Conservation (phyloP, 2,888 invertebrate genomes). For the Dicyrtomina minuta region DNA sequence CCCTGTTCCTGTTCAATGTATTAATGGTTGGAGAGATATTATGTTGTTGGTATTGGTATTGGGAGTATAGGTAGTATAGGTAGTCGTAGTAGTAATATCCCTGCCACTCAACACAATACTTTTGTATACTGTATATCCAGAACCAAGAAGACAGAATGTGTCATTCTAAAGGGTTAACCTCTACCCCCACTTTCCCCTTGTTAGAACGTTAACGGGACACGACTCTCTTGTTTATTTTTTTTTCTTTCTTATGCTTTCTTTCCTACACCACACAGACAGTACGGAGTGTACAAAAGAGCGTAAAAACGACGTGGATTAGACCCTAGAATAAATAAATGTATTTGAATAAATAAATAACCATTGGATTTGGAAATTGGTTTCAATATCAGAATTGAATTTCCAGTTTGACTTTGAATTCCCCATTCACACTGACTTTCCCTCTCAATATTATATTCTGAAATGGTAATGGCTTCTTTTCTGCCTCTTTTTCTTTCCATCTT, state of each 20-base stretch:
- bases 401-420: conserved; percentile 4
- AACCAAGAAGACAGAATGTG: conserved; percentile 11
- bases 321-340: conserved; percentile 31
- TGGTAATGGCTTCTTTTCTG: conserved; percentile 20
- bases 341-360: conserved; percentile 35
- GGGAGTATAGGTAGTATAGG: neutral
- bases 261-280: neutral
- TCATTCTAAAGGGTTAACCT: conserved; percentile 27
- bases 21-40: too few relatives aligned
- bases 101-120: too few relatives aligned
- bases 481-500: neutral
- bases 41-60: too few relatives aligned
- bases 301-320: conserved; percentile 20
- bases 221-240: neutral
- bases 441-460: neutral
- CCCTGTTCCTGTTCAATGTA: too few relatives aligned
- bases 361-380: conserved; percentile 26
- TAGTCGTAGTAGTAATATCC: too few relatives aligned
- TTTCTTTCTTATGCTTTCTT: too few relatives aligned
- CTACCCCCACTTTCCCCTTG: conserved; percentile 15
- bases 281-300: neutral
- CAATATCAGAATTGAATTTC: conserved; percentile 32
- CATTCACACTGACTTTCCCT: neutral
- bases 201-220: neutral
- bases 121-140: too few relatives aligned